These are phyloP conservation scores for Dinoponera quadriceps DNA, from an alignment of 1,140 invertebrate genomes.

Conservation along the genomic window DNA sequence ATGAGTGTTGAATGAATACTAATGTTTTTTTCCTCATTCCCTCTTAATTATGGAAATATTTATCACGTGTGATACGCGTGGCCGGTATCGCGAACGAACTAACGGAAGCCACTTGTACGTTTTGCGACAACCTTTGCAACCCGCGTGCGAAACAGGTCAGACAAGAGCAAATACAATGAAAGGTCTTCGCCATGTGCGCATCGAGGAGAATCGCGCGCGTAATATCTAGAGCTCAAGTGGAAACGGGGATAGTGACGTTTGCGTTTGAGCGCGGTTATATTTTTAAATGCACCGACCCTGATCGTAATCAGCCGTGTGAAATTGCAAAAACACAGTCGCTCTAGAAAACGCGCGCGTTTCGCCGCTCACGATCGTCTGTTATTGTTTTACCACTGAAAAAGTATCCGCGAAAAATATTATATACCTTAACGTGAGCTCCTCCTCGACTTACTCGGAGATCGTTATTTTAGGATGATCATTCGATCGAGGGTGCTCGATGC, in stretches of 20 bases:
- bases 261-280: slow-evolving; percentile 28
- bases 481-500: not conserved
- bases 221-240: slow-evolving; percentile 59
- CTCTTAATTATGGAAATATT: slow-evolving; percentile 5
- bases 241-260: slow-evolving; percentile 61
- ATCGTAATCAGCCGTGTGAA: slow-evolving; percentile 44
- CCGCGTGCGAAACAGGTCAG: slow-evolving; percentile 70
- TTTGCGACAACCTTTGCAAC: slow-evolving; percentile 55
- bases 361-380: not conserved
- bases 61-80: not conserved
- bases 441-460: not conserved
- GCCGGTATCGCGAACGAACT: slow-evolving; percentile 45
- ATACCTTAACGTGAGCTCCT: no score
- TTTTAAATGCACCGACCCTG: slow-evolving; percentile 64
- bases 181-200: slow-evolving; percentile 28
- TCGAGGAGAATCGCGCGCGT: slow-evolving; percentile 47
- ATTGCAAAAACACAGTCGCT: slow-evolving; percentile 25
- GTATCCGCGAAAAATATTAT: not conserved
- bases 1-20: no score
- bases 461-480: not conserved
- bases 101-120: slow-evolving; percentile 64
- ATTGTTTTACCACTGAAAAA: not conserved
- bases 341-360: slow-evolving; percentile 2
- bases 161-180: slow-evolving; percentile 64
- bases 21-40: no score